A percentile compares a stretch with the other conserved stretches of the same genome.
Evolutionary conservation across 2,797 vertebrate genomes (phyloP).

Genomic region (Natrix natrix): DNA sequence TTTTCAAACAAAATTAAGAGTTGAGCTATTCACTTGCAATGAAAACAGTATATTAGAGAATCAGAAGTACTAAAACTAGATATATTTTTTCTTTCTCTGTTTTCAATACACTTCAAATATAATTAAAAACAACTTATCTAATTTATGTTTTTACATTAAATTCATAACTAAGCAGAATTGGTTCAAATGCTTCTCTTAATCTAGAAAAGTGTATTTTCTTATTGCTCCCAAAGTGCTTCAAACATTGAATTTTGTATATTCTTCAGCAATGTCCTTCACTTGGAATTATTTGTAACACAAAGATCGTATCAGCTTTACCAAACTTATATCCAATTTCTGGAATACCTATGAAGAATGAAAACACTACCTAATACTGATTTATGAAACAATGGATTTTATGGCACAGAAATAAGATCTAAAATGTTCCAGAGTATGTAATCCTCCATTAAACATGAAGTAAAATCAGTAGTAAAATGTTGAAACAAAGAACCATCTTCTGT

Average conservation of each 20-base stretch:
- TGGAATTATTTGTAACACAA: not conserved
- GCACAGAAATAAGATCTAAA: not conserved
- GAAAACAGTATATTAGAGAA: not conserved
- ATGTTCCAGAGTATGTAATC: not conserved
- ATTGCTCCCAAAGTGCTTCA: not conserved
- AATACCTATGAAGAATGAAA: not conserved
- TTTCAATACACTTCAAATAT: not conserved
- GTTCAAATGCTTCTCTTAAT: not conserved
- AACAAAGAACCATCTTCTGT: constrained; percentile 30
- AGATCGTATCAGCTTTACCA: not conserved
- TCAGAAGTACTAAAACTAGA: not conserved
- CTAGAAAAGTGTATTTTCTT: not conserved
- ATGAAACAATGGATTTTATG: not conserved
- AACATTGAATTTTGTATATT: not conserved
- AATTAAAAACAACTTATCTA: not conserved
- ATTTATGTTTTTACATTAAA: not conserved
- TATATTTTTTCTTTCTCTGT: not conserved
- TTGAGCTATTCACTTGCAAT: not conserved
- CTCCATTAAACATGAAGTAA: constrained; percentile 23
- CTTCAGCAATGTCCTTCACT: not conserved
- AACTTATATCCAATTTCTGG: not conserved
- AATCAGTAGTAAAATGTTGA: constrained; percentile 25
- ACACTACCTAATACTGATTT: not conserved
- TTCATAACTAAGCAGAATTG: constrained; percentile 3
- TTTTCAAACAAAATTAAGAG: not conserved